Conservation (phyloP, 2,888 invertebrate species). For the Blera fallax region DNA sequence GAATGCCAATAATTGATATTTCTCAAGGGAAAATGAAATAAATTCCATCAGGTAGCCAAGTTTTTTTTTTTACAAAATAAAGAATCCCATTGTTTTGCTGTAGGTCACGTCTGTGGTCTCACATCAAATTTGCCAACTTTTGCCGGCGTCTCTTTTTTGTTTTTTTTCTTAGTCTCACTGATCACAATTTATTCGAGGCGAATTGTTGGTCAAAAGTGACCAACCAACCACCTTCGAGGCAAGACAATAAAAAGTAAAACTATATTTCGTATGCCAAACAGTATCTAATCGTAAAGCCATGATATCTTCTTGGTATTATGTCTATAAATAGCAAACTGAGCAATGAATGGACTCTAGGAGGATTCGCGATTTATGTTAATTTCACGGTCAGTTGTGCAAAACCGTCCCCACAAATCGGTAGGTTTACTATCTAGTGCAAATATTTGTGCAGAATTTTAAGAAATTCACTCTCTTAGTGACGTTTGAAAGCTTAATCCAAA, state of each 20-base stretch:
- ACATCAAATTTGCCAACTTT: conserved; percentile 19
- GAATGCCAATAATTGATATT: not conserved
- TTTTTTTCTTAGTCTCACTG: not conserved
- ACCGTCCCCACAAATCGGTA: not conserved
- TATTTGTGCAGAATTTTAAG: conserved; percentile 4
- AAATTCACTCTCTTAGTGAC: not conserved
- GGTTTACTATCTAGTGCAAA: conserved; percentile 17
- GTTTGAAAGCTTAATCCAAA: conserved; percentile 7
- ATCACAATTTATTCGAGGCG: not conserved
- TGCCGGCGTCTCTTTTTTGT: not conserved
- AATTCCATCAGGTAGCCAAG: conserved; percentile 28
- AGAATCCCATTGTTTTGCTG: not conserved
- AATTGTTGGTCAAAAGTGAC: conserved; percentile 1
- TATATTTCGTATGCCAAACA: conserved; percentile 32
- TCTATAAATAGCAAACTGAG: not conserved
- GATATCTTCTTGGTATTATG: not conserved
- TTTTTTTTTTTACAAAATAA: not conserved
- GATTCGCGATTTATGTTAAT: not conserved
- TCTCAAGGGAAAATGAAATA: conserved; percentile 5
- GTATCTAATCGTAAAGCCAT: not conserved
- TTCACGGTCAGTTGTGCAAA: conserved; percentile 20
- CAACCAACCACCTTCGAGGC: not conserved
- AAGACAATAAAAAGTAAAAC: not conserved
- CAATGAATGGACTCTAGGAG: conserved; percentile 17
- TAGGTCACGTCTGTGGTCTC: conserved; percentile 22